phyloP scores from a whole-genome alignment of 92 coral and sea anemone genomes.

The Plumapathes pennacea region DNA sequence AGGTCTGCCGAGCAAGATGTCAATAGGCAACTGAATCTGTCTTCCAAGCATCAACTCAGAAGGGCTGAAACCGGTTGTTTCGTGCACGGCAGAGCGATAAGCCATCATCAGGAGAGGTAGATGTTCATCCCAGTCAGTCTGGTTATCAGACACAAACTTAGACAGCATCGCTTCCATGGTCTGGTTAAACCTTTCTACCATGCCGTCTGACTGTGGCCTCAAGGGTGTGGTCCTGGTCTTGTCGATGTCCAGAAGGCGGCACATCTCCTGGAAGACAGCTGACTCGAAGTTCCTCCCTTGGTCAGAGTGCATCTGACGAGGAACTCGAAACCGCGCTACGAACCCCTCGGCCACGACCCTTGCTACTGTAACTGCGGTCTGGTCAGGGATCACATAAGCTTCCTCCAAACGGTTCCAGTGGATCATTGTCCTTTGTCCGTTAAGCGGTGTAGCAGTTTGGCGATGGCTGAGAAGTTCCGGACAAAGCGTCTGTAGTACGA shows the following conservation, averaged over 20 bases:
- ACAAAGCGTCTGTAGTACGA: no score
- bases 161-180: slow-evolving; percentile 14
- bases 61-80: slow-evolving; percentile 35
- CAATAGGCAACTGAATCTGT: slow-evolving; percentile 26
- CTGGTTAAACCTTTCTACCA: slow-evolving; percentile 27
- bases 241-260: slow-evolving; percentile 19
- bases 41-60: slow-evolving; percentile 42
- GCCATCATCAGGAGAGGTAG: slow-evolving; percentile 42
- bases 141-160: slow-evolving; percentile 30
- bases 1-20: slow-evolving; percentile 36
- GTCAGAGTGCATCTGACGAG: slow-evolving; percentile 18
- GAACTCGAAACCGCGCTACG: slow-evolving; percentile 27
- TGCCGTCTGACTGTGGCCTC: slow-evolving; percentile 14
- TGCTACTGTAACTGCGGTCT: slow-evolving; percentile 27
- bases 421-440: no score
- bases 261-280: slow-evolving; percentile 9
- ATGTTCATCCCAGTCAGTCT: slow-evolving; percentile 50
- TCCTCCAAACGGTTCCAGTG: no score
- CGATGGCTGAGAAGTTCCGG: no score
- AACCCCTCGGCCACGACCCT: slow-evolving; percentile 24
- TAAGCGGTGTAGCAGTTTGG: no score
- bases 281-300: slow-evolving; percentile 43
- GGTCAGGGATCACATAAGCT: slow-evolving; percentile 36
- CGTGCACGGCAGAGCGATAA: slow-evolving; percentile 37
- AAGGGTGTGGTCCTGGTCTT: slow-evolving; percentile 34